A percentile compares a stretch with the other conserved stretches of the same genome.
These are phyloP conservation scores for Trachelus iudaicus DNA, from an alignment of 2,888 invertebrate species.

Conservation along the genomic window DNA sequence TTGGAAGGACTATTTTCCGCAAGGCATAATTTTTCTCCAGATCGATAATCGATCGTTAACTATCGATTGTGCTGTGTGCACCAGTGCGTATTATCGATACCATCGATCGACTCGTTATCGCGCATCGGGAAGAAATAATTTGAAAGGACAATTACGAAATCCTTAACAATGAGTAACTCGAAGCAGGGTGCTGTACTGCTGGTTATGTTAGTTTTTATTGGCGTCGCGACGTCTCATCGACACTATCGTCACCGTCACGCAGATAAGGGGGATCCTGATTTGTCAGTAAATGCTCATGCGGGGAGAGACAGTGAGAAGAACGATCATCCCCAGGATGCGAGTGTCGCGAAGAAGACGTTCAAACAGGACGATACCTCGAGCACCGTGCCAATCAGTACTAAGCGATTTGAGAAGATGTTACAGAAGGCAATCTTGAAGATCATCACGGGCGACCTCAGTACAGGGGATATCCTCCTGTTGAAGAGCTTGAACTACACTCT, in stretches of 20 bases:
- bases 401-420: conserved; percentile 57
- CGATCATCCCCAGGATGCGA: not conserved
- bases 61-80: not conserved
- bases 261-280: not conserved
- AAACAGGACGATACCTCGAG: not conserved
- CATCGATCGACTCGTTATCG: not conserved
- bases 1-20: not conserved
- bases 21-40: not conserved
- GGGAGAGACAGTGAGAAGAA: not conserved
- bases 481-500: conserved; percentile 58
- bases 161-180: not conserved
- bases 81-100: not conserved
- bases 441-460: conserved; percentile 56
- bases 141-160: not conserved
- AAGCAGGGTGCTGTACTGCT: not conserved
- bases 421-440: conserved; percentile 60
- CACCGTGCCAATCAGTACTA: conserved; percentile 45
- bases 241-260: not conserved
- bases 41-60: not conserved
- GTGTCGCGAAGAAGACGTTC: not conserved
- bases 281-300: not conserved
- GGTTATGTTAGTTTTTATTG: not conserved
- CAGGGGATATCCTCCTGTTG: conserved; percentile 51
- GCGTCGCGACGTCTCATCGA: conserved; percentile 8
- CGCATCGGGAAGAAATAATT: not conserved